A percentile compares a stretch with the other conserved stretches of the same genome.
phyloP scores from a whole-genome alignment of 2,113 vertebrate species.

The Nerophis ophidion region DNA sequence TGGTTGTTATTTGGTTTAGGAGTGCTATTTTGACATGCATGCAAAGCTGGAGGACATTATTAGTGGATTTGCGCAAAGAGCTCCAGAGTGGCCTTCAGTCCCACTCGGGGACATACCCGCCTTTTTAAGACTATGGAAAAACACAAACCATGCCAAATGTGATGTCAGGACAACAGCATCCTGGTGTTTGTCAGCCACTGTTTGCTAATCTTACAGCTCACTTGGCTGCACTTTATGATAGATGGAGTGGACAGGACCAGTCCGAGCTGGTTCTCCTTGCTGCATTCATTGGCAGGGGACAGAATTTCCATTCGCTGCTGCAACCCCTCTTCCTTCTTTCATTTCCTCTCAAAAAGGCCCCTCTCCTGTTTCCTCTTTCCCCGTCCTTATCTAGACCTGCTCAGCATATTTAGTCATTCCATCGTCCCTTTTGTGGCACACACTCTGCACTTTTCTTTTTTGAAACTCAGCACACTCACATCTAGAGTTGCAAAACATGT shows the following conservation, averaged over 20 bases:
- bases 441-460: conserved; percentile 2
- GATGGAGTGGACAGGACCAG: conserved; percentile 34
- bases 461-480: conserved; percentile 1
- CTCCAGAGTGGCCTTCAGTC: conserved; percentile 8
- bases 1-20: conserved; percentile 4
- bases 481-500: neutral
- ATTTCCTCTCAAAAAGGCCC: conserved; percentile 29
- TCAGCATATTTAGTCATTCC: conserved; percentile 23
- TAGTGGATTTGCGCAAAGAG: neutral
- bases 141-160: neutral
- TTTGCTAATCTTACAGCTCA: conserved; percentile 30
- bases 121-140: conserved; percentile 1
- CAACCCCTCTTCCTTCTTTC: conserved; percentile 51
- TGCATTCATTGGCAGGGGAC: conserved; percentile 13
- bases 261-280: conserved; percentile 44
- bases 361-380: conserved; percentile 28
- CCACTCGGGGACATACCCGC: neutral
- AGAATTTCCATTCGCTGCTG: conserved; percentile 43
- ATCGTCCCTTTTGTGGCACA: conserved; percentile 4
- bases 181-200: conserved; percentile 25
- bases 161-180: conserved; percentile 22
- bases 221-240: conserved; percentile 32
- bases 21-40: neutral
- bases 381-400: neutral
- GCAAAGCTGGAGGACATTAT: neutral